Conservation (phyloP, 2,888 invertebrate genomes). For the Mythimna pallens region DNA sequence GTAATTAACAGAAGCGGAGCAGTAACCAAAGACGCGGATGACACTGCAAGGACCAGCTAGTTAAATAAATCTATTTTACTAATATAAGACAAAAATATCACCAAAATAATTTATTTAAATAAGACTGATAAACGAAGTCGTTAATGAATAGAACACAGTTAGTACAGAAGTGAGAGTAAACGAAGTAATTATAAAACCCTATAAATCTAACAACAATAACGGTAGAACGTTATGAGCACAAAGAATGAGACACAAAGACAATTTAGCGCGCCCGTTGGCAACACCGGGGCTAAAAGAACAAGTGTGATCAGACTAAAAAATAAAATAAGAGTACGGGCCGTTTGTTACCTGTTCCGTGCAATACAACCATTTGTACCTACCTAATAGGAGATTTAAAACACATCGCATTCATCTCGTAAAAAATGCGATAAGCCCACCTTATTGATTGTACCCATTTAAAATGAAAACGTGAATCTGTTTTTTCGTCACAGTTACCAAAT, state of each 20-base stretch:
- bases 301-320: slow-evolving; percentile 70
- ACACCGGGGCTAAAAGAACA: slow-evolving; percentile 61
- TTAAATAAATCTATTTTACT: background rate
- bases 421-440: slow-evolving; percentile 84
- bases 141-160: background rate
- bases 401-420: slow-evolving; percentile 83
- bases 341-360: slow-evolving; percentile 78
- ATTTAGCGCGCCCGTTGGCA: slow-evolving; percentile 66
- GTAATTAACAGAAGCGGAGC: too few species aligned
- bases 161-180: slow-evolving; percentile 7
- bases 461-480: slow-evolving; percentile 83
- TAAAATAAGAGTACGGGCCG: slow-evolving; percentile 70
- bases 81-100: background rate
- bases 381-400: slow-evolving; percentile 84
- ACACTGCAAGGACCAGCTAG: too few species aligned
- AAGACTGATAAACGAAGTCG: background rate
- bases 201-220: slow-evolving; percentile 64
- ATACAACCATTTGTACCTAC: slow-evolving; percentile 82
- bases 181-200: slow-evolving; percentile 51
- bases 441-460: slow-evolving; percentile 87
- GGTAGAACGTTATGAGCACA: slow-evolving; percentile 49
- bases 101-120: background rate
- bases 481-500: slow-evolving; percentile 80
- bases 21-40: too few species aligned
- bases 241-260: slow-evolving; percentile 64